Evolutionary conservation across 1,140 invertebrate genomes (phyloP).

Genomic region (Ctenoplectra terminalis): DNA sequence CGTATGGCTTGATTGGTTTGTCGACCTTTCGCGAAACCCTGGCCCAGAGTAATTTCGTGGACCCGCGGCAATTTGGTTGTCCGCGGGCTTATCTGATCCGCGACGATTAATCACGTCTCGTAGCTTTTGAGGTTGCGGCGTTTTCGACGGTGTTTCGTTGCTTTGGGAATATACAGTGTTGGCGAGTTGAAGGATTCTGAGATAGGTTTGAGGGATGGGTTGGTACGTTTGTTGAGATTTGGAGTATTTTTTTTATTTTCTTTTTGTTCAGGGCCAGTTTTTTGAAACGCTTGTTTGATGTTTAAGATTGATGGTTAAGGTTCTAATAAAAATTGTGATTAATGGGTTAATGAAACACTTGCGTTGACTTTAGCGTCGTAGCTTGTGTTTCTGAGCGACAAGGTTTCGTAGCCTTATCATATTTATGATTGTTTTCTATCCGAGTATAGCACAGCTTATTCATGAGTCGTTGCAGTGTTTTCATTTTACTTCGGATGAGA

Average conservation of each 20-base stretch:
- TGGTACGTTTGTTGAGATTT: not conserved
- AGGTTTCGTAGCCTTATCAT: too few species aligned
- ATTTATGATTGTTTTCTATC: too few species aligned
- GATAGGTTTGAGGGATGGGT: not conserved
- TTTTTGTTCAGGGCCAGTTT: not conserved
- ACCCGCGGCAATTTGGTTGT: conserved; percentile 35
- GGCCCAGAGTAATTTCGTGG: conserved; percentile 26
- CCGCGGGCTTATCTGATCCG: conserved; percentile 36
- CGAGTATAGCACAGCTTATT: conserved; percentile 26
- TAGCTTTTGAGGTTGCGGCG: not conserved
- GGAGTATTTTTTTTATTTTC: not conserved
- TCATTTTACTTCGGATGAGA: conserved; percentile 61
- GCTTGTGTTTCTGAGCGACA: too few species aligned
- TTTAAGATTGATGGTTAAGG: not conserved
- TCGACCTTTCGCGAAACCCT: conserved; percentile 40
- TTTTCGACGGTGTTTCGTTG: not conserved
- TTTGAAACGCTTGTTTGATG: not conserved
- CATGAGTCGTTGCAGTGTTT: not conserved
- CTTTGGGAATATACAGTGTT: too few species aligned
- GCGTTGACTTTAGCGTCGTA: too few species aligned
- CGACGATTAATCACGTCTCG: conserved; percentile 22
- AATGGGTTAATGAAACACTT: too few species aligned
- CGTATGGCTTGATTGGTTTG: conserved; percentile 39
- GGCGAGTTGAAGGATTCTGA: not conserved
- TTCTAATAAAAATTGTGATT: not conserved